Evolutionary conservation across 1,140 invertebrate species (phyloP).

Genomic region (Littorina saxatilis): DNA sequence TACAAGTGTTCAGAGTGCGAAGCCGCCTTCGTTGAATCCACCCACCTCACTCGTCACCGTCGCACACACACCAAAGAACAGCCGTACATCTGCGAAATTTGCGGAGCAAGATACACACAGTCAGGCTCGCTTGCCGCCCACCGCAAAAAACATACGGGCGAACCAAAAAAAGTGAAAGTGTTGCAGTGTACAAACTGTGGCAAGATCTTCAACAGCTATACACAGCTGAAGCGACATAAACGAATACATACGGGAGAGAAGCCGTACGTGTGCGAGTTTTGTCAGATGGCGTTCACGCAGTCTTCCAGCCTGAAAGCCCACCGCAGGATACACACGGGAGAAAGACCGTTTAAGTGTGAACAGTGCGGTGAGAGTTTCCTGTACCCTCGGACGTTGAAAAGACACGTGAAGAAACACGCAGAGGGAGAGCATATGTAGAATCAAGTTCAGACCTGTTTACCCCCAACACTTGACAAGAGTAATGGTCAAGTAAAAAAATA

Average conservation of each 20-base stretch:
- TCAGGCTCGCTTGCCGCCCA: slow-evolving; percentile 40
- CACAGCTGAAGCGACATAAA: slow-evolving; percentile 66
- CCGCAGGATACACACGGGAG: slow-evolving; percentile 71
- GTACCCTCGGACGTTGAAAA: slow-evolving; percentile 14
- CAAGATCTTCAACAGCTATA: slow-evolving; percentile 51
- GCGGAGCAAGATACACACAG: slow-evolving; percentile 40
- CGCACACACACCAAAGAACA: slow-evolving; percentile 43
- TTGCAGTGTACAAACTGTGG: slow-evolving; percentile 48
- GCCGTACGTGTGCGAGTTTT: slow-evolving; percentile 73
- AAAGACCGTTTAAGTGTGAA: slow-evolving; percentile 70
- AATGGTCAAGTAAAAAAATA: no score
- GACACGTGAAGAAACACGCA: slow-evolving; percentile 18
- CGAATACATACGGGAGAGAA: slow-evolving; percentile 72
- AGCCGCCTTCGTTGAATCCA: slow-evolving; percentile 32
- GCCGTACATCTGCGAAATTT: slow-evolving; percentile 45
- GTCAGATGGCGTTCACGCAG: slow-evolving; percentile 63
- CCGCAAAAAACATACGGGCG: slow-evolving; percentile 37
- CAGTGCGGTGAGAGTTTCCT: slow-evolving; percentile 65
- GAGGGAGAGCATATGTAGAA: no score
- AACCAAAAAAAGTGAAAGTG: slow-evolving; percentile 22
- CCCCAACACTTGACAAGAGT: no score
- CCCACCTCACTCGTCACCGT: slow-evolving; percentile 36
- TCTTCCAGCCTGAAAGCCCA: slow-evolving; percentile 67
- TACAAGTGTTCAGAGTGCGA: slow-evolving; percentile 43
- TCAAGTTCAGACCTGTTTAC: no score